Evolutionary conservation across 2,888 invertebrate genomes (phyloP), one percentile per base, ranked within the genome.

Genomic region (Limnephilus marmoratus): DNA sequence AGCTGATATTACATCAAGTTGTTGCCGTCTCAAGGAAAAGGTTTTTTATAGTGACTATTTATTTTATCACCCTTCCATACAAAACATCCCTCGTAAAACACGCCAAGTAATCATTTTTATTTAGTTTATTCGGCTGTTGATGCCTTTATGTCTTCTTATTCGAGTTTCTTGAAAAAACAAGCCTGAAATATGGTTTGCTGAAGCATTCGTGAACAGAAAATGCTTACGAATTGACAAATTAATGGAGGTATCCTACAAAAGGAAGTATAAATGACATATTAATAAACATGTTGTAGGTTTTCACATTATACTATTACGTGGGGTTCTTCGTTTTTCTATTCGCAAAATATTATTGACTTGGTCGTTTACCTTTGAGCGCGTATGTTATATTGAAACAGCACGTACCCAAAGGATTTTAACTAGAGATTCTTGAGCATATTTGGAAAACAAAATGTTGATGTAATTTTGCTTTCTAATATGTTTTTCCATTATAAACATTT

Each of bases 51-150:
- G 37, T 12, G 34, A 37, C 34, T 83, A n/a, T 83, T 83, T 83
- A 83, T 83, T 83, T 83, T 83, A 83, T 83, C n/a, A 24, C 37
- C 11, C 83, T 34, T 83, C 18, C 83, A 37, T 83, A 83, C 83
- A 83, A 68, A 68, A n/a, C 68, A 68, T n/a, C 68, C 24, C 68
- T 68, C 68, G 68, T 83, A 83, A 83, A 83, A 83, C 83, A 83
- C 37, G 31, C 83, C 83, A 37, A 37, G 83, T 83, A 83, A 83
- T 83, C 83, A 83, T 83, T 83, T 83, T 83, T 83, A 83, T 83
- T 83, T 83, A 37, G 83, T 83, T 83, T 34, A 83, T 83, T 41
- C 15, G 41, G 37, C 37, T 83, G 83, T 24, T 34, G 83, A 37
- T 83, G 83, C n/a, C 68, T 68, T 68, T 68, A 68, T 68, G 68